Evolutionary conservation across 1,140 invertebrate genomes (phyloP).

Genomic region (Meloidogyne hapla): DNA sequence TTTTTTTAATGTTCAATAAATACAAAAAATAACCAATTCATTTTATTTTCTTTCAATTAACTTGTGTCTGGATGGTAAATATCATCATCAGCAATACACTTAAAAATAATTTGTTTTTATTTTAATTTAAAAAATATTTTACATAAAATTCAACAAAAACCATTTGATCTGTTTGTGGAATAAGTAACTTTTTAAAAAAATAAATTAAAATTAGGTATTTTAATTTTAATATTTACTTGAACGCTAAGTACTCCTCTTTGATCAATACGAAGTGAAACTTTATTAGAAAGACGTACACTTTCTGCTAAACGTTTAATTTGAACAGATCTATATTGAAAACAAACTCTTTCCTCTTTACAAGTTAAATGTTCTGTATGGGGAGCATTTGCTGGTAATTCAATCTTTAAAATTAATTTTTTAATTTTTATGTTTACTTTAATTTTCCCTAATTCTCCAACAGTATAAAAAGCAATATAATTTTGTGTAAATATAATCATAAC

Average conservation of each 20-base stretch:
- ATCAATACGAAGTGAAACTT: constrained; percentile 21
- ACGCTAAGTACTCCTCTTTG: constrained; percentile 7
- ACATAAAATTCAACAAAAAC: constrained; percentile 25
- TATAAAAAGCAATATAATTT: constrained; percentile 22
- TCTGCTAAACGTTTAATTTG: constrained; percentile 18
- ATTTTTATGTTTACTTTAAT: constrained; percentile 7
- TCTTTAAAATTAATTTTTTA: not conserved
- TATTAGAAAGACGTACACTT: constrained; percentile 18
- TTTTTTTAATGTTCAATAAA: not conserved
- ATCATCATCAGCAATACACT: not conserved
- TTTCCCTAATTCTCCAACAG: constrained; percentile 11
- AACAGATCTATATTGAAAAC: constrained; percentile 12
- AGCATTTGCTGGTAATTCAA: constrained; percentile 10
- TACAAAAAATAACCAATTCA: not conserved
- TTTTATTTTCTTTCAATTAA: not conserved
- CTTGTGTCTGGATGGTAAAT: not conserved
- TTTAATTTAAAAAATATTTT: not conserved
- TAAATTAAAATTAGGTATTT: not conserved
- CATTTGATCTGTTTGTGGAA: constrained; percentile 19
- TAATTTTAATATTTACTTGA: not conserved
- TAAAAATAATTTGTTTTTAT: not conserved
- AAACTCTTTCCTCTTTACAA: not conserved
- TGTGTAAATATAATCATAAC: constrained; percentile 22
- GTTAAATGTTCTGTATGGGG: constrained; percentile 13
- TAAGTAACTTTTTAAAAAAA: not conserved